Evolutionary conservation across 2,888 invertebrate species (phyloP).

Genomic region (Xiphydria camelus): DNA sequence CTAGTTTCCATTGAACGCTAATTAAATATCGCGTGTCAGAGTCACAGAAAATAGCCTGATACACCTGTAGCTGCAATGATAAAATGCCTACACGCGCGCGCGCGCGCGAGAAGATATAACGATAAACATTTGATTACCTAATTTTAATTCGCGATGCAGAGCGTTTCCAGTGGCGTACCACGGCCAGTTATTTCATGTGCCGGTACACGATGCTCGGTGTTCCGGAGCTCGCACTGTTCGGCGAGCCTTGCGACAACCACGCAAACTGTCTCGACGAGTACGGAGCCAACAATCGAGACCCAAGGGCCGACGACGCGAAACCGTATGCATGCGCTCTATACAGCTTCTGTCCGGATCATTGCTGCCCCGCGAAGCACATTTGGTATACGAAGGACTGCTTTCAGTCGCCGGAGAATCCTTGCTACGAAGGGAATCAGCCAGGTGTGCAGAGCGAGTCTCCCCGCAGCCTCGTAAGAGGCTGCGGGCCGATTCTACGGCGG

Average conservation of each 20-base stretch:
- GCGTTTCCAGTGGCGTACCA: conserved; percentile 66
- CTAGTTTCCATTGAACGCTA: no score
- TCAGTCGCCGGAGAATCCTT: conserved; percentile 60
- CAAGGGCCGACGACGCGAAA: conserved; percentile 62
- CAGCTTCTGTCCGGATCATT: conserved; percentile 71
- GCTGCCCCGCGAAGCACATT: conserved; percentile 63
- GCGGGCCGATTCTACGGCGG: no score
- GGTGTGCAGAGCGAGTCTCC: conserved; percentile 35
- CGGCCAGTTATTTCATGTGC: conserved; percentile 71
- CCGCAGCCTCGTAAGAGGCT: no score
- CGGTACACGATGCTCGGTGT: conserved; percentile 66
- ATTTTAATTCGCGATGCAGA: conserved; percentile 45
- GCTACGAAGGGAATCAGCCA: conserved; percentile 56
- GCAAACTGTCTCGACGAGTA: conserved; percentile 62
- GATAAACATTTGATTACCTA: no score
- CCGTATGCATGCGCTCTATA: conserved; percentile 66
- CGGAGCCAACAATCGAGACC: conserved; percentile 60
- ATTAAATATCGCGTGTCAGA: no score
- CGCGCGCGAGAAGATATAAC: no score
- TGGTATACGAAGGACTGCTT: conserved; percentile 56
- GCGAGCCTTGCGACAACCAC: conserved; percentile 66
- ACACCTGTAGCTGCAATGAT: no score
- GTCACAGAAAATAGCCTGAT: no score
- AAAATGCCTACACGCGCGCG: no score
- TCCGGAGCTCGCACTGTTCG: conserved; percentile 60